A percentile compares a stretch with the other conserved stretches of the same genome.
These are phyloP conservation scores for Pimephales promelas DNA, from an alignment of 2,113 vertebrate genomes.

Conservation along the genomic window DNA sequence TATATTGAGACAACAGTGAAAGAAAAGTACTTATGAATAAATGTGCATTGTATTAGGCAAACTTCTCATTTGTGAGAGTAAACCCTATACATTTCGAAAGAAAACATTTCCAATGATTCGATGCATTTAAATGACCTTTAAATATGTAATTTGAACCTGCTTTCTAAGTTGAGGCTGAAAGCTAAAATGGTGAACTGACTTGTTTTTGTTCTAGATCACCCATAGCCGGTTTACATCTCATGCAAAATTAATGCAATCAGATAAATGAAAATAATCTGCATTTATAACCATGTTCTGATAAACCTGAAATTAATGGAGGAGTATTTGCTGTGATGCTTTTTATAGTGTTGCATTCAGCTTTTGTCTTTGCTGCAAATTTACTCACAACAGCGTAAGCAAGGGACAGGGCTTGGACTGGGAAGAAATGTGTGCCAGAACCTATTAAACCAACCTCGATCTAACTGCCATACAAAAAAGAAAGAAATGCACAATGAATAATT, in stretches of 20 bases:
- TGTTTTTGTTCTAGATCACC: constrained; percentile 4
- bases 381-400: constrained; percentile 25
- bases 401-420: constrained; percentile 4
- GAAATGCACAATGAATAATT: constrained; percentile 64
- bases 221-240: constrained; percentile 5
- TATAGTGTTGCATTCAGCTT: background rate
- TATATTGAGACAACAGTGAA: background rate
- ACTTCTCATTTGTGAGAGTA: background rate
- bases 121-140: constrained; percentile 35
- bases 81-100: background rate
- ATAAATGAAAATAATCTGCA: constrained; percentile 8
- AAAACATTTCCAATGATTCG: background rate
- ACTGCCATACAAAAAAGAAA: constrained; percentile 61
- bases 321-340: background rate
- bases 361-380: background rate
- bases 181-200: background rate
- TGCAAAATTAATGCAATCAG: constrained; percentile 23
- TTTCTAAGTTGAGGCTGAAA: background rate
- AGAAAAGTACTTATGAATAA: background rate
- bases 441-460: constrained; percentile 38
- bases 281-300: background rate
- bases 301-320: background rate
- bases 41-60: background rate
- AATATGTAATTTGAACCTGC: background rate
- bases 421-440: constrained; percentile 25